phyloP scores from a whole-genome alignment of 1,140 invertebrate genomes.

The Drosophila ficusphila region DNA sequence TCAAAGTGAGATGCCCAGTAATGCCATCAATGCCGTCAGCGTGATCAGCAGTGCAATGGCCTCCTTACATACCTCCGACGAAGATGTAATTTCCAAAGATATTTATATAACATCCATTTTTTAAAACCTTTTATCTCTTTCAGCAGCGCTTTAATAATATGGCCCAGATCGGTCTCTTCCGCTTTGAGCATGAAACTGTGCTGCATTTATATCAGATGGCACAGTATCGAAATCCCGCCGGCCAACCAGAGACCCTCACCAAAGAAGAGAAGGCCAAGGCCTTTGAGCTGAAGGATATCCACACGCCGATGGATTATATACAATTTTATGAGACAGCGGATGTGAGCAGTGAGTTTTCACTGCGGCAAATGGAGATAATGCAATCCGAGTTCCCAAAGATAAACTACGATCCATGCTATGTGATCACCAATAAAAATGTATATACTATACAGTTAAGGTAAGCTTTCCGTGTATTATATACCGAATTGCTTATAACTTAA shows the following conservation, averaged over 20 bases:
- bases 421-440: slow-evolving; percentile 89
- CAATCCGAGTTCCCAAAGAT: slow-evolving; percentile 79
- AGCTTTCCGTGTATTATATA: background rate
- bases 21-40: slow-evolving; percentile 77
- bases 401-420: slow-evolving; percentile 88
- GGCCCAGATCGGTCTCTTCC: slow-evolving; percentile 85
- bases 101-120: background rate
- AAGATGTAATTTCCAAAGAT: slow-evolving; percentile 57
- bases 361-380: slow-evolving; percentile 82
- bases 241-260: slow-evolving; percentile 56
- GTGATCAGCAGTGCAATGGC: slow-evolving; percentile 83
- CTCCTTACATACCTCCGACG: slow-evolving; percentile 70
- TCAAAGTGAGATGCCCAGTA: slow-evolving; percentile 69
- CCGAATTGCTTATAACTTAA: background rate
- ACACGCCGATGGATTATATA: slow-evolving; percentile 79
- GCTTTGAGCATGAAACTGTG: slow-evolving; percentile 84
- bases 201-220: slow-evolving; percentile 81
- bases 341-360: slow-evolving; percentile 63
- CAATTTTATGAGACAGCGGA: slow-evolving; percentile 74
- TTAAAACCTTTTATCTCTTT: background rate
- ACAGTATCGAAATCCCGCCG: slow-evolving; percentile 53
- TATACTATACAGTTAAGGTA: slow-evolving; percentile 89
- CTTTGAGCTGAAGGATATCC: slow-evolving; percentile 84
- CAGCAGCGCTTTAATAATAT: slow-evolving; percentile 85
- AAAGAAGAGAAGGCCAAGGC: slow-evolving; percentile 85